Conservation (phyloP, 2,113 vertebrate genomes). For the Solea solea region DNA sequence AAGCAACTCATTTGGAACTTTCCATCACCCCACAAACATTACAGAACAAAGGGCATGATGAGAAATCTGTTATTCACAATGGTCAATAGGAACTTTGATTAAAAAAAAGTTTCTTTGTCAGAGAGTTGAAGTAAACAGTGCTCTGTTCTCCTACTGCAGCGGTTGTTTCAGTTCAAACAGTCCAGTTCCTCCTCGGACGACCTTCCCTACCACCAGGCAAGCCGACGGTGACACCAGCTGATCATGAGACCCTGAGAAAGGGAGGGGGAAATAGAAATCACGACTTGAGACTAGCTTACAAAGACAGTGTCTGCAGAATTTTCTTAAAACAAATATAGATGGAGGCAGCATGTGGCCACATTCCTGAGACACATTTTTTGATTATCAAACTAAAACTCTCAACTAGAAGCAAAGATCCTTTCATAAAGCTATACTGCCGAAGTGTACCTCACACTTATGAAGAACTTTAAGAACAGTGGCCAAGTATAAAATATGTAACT, state of each 20-base stretch:
- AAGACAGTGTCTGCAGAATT: not conserved
- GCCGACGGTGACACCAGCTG: constrained; percentile 92
- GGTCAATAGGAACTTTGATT: not conserved
- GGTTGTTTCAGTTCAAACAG: constrained; percentile 98
- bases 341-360: not conserved
- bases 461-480: too few relatives aligned
- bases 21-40: too few relatives aligned
- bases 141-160: constrained; percentile 76
- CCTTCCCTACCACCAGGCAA: constrained; percentile 92
- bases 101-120: not conserved
- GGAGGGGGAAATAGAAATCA: not conserved
- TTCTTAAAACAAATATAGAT: not conserved
- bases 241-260: constrained; percentile 85
- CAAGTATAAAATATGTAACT: too few relatives aligned
- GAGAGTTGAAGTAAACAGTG: too few relatives aligned
- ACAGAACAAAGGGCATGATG: too few relatives aligned
- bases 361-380: not conserved
- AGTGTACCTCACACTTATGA: too few relatives aligned
- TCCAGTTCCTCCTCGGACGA: constrained; percentile 95
- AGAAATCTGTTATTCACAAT: not conserved
- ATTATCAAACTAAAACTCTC: too few relatives aligned
- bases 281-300: not conserved
- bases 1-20: too few relatives aligned
- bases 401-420: too few relatives aligned
- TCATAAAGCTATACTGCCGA: too few relatives aligned